Conservation (phyloP, 2,113 vertebrate genomes). For the Platichthys stellatus region DNA sequence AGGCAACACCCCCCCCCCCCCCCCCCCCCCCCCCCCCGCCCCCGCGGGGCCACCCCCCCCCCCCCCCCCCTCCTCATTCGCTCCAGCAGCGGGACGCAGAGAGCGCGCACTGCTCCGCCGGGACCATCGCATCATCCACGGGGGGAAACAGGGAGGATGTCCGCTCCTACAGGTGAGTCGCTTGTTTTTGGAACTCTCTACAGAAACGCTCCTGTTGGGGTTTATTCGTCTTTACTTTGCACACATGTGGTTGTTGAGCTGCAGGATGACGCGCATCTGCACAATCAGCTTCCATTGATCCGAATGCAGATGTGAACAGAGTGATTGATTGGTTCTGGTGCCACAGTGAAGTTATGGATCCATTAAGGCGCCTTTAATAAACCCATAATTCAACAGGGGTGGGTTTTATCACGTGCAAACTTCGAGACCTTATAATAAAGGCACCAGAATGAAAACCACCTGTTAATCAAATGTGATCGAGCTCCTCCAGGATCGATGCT, state of each 20-base stretch:
- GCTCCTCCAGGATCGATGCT: not conserved
- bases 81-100: slow-evolving; percentile 4
- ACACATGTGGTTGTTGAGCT: not conserved
- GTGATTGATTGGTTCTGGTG: slow-evolving; percentile 25
- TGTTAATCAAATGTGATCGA: not conserved
- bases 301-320: not conserved
- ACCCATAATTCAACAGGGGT: not conserved
- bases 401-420: not conserved
- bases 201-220: no score
- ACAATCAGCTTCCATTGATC: slow-evolving; percentile 29
- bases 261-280: not conserved
- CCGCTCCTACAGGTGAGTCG: slow-evolving; percentile 67
- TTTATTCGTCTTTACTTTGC: not conserved
- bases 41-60: not conserved
- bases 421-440: not conserved
- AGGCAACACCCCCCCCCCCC: not conserved
- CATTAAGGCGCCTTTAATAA: not conserved
- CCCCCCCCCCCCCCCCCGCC: not conserved
- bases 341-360: not conserved
- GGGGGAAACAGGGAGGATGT: slow-evolving; percentile 47
- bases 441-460: not conserved
- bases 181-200: not conserved
- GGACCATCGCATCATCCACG: slow-evolving; percentile 32
- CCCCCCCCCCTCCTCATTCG: not conserved
- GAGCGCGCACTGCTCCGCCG: not conserved